Conservation (phyloP, 2,888 invertebrate species). For the Cheilosia urbana region DNA sequence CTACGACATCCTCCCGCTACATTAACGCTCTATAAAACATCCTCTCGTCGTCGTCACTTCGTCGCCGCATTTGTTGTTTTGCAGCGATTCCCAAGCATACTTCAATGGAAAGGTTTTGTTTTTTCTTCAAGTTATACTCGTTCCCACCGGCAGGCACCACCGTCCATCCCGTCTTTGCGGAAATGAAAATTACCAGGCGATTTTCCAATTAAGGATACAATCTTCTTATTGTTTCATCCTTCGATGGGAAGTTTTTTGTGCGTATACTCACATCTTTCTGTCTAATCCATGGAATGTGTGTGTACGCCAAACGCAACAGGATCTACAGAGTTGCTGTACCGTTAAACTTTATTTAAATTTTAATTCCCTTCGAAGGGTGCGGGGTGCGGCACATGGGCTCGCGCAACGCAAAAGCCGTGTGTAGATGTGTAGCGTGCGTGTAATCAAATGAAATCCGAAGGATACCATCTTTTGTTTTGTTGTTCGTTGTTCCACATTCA, state of each 20-base stretch:
- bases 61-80: constrained; percentile 33
- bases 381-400: background rate
- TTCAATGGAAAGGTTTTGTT: constrained; percentile 48
- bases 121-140: background rate
- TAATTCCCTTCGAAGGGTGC: constrained; percentile 58
- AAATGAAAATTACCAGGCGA: constrained; percentile 74
- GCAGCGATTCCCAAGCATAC: constrained; percentile 69
- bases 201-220: constrained; percentile 75
- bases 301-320: constrained; percentile 50
- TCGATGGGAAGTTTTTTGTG: constrained; percentile 25
- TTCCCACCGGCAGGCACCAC: too few species aligned
- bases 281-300: constrained; percentile 53
- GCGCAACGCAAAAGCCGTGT: background rate
- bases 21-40: constrained; percentile 55
- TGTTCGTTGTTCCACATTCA: constrained; percentile 71
- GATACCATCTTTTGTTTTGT: constrained; percentile 69
- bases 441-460: constrained; percentile 74
- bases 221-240: constrained; percentile 71
- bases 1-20: constrained; percentile 28
- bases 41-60: constrained; percentile 61
- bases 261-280: constrained; percentile 43
- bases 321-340: constrained; percentile 34
- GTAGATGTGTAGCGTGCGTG: constrained; percentile 60
- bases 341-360: constrained; percentile 75
- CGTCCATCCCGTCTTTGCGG: constrained; percentile 37